A percentile compares a stretch with the other conserved stretches of the same genome.
Conservation (phyloP, 2,888 invertebrate species). For the Apeira syringaria region DNA sequence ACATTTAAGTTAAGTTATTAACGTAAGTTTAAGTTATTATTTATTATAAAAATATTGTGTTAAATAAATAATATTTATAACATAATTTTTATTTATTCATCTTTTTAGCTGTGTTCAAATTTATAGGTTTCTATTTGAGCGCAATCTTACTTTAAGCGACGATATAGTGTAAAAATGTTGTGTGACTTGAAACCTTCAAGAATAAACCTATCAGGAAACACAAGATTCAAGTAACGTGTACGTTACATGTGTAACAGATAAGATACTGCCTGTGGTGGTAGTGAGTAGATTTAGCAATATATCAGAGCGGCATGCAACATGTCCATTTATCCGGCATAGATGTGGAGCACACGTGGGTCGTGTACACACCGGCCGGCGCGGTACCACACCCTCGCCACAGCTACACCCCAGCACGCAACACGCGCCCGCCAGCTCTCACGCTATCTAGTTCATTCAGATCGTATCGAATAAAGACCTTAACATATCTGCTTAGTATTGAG, state of each 20-base stretch:
- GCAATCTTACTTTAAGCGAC: no score
- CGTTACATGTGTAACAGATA: no score
- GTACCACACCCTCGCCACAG: not conserved
- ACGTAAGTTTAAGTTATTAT: conserved; percentile 44
- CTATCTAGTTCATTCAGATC: conserved; percentile 1
- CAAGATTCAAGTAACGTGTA: no score
- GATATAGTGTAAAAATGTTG: no score
- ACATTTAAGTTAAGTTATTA: conserved; percentile 47
- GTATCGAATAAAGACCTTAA: conserved; percentile 3
- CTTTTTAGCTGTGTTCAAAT: no score
- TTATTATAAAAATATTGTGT: conserved; percentile 22
- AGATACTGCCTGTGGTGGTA: no score
- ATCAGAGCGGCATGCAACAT: not conserved
- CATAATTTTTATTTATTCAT: no score
- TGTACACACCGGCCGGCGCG: conserved; percentile 1
- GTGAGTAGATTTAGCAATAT: conserved; percentile 12
- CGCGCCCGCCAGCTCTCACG: conserved; percentile 1
- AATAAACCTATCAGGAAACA: no score
- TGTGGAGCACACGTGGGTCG: conserved; percentile 36
- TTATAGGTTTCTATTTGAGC: no score
- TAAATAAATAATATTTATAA: no score
- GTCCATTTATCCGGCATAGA: conserved; percentile 20
- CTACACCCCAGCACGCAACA: conserved; percentile 1
- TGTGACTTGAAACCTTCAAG: no score
- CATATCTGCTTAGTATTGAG: conserved; percentile 8